Evolutionary conservation across 2,888 invertebrate species (phyloP), one percentile per base, ranked within the genome.

Genomic region (Chaetogeoica ovagalla): DNA sequence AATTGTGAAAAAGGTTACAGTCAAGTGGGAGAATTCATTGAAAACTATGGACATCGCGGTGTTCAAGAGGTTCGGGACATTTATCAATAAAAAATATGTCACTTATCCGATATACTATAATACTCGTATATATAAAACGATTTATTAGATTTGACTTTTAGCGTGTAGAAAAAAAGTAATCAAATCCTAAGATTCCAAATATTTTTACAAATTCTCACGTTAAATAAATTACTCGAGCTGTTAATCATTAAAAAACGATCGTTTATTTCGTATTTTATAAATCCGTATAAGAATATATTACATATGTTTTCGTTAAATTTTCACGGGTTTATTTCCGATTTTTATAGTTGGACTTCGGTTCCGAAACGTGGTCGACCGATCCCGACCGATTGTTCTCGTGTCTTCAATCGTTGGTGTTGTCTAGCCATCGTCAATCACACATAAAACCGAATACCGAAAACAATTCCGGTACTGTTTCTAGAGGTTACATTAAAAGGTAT

Each of bases 11-110:
- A 85, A 15, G 86, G 89, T 5, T 86, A 88, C 66, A 83, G 86
- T 3, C 86, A 89, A 71, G 89, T 92, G 39, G 84, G 86, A 0
- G 84, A 86, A 7, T 93, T 95, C 85, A 86, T 94, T 79, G 85
- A 89, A 21, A 87, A 88, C 73, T 92, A 94, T 84, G 94, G 94
- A 0, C 92, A 93, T 85, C 88, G 94, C 83, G 88, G 89, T 81
- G 86, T 90, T 68, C 89, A 89, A 86, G 92, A 92, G 87, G 91
- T 90, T 85, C 83, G 83, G 83, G 6, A 9, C 30, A 83, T 52
- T 48, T 37, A 60, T 65, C 65, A 23, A 52, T 37, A 17, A 52
- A 2, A 69, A n/a, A n/a, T n/a, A 23, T 37, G 48, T 70, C 48
- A 15, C 48, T 11, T 48, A 48, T 48, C 48, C 48, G 48, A 43